A percentile compares a stretch with the other conserved stretches of the same genome.
Evolutionary conservation across 2,888 invertebrate genomes (phyloP).

Genomic region (Danaus chrysippus): DNA sequence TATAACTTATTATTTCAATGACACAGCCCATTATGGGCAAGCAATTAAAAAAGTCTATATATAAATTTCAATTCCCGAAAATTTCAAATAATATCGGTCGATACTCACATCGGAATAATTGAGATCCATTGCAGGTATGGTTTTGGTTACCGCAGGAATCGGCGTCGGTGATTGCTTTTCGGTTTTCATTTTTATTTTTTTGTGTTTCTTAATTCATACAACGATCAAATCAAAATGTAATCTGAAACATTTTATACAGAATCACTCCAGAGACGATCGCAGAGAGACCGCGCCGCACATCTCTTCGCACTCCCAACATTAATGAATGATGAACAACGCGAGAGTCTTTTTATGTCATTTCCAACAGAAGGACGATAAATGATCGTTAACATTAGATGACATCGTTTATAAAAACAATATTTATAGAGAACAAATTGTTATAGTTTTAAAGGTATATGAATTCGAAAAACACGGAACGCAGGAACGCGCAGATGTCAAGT

Average conservation of each 20-base stretch:
- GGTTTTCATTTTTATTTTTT: conserved; percentile 39
- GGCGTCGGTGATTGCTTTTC: conserved; percentile 46
- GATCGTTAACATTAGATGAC: conserved; percentile 14
- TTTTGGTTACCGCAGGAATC: conserved; percentile 54
- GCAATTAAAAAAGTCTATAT: too few relatives aligned
- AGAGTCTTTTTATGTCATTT: conserved; percentile 27
- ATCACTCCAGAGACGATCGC: conserved; percentile 44
- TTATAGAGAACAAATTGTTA: conserved; percentile 46
- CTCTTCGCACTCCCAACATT: conserved; percentile 49
- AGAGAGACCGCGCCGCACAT: conserved; percentile 45
- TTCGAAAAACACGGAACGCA: conserved; percentile 71
- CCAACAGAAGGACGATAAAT: conserved; percentile 12
- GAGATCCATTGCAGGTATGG: conserved; percentile 55
- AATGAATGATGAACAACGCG: conserved; percentile 20
- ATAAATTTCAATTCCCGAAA: too few relatives aligned
- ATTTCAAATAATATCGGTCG: not conserved
- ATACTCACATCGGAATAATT: conserved; percentile 64
- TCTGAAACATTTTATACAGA: conserved; percentile 44
- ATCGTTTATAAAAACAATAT: conserved; percentile 32
- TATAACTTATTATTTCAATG: too few relatives aligned
- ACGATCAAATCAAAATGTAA: conserved; percentile 46
- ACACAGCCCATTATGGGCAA: too few relatives aligned
- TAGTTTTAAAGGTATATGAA: conserved; percentile 56
- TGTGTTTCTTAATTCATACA: conserved; percentile 23
- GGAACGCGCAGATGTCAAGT: conserved; percentile 78